These are phyloP conservation scores for Strix occidentalis DNA, from an alignment of 2,797 vertebrate species.

Conservation along the genomic window DNA sequence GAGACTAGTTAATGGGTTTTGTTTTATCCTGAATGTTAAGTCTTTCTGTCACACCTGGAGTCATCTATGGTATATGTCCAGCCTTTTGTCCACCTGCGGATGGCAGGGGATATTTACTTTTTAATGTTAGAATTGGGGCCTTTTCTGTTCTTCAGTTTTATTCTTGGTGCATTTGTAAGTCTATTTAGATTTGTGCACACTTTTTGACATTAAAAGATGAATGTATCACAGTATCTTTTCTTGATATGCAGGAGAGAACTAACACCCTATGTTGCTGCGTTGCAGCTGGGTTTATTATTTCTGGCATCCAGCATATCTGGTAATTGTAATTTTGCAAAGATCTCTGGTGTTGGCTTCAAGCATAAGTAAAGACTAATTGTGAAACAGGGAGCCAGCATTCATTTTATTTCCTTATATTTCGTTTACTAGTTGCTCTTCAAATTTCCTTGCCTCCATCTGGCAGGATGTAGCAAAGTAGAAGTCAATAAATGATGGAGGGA, in stretches of 20 bases:
- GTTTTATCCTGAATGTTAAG: neutral
- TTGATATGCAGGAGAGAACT: neutral
- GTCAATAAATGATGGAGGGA: constrained; percentile 3
- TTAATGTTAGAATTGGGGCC: neutral
- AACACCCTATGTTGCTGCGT: neutral
- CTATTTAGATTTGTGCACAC: neutral
- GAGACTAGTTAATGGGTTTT: neutral
- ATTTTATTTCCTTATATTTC: constrained; percentile 12
- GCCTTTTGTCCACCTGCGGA: neutral
- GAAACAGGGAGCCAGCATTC: neutral
- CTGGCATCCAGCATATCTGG: neutral
- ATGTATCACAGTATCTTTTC: neutral
- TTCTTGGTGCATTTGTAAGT: neutral
- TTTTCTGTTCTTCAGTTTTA: neutral
- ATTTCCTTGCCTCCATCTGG: constrained; percentile 43
- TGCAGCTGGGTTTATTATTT: constrained; percentile 8
- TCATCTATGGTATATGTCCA: neutral
- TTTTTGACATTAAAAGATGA: neutral
- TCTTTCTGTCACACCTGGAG: neutral
- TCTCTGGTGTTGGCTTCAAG: constrained; percentile 1
- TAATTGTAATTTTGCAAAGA: constrained; percentile 20
- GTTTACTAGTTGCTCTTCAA: constrained; percentile 1
- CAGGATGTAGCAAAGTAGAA: neutral
- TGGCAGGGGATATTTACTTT: neutral
- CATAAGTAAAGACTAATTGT: neutral